Base-by-base conservation (phyloP, 2,113 vertebrate species). In the Megaceryle maxima region DNA sequence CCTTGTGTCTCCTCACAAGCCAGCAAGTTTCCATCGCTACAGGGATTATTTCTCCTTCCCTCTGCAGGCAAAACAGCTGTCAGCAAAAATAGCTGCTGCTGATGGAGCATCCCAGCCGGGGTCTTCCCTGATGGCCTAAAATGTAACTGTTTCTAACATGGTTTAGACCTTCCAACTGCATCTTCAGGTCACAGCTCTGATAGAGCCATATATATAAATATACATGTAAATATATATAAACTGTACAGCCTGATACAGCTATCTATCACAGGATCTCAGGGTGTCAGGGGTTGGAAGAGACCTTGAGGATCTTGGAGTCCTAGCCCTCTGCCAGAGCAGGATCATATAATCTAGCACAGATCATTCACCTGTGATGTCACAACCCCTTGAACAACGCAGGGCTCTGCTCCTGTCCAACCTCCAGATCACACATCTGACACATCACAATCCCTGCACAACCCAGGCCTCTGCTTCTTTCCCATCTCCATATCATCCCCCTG, bases 1-100 rank as follows among this genome's bases (percentile, higher is more conserved):
- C 55, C 44, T 69, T 0, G 0, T 9, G 25, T 41, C 37, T 73
- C 59, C 21, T 56, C 6, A 0, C 0, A 0, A 69, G 35, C 78
- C 70, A 57, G 48, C 7, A 11, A 22, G 11, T 18, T 48, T 50
- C n/a, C 33, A 8, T 28, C 3, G 1, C 63, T 64, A 20, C 44
- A 37, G 20, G 29, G 35, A 50, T 29, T 39, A 51, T 6, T 66
- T 46, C 70, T 69, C 41, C 37, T 41, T 90, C 74, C 57, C 72
- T 90, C 48, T 20, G 51, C 5, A 9, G 44, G 28, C 35, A 94
- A 29, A 25, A 31, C n/a, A 37, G 53, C 35, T 16, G 8, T n/a
- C 82, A 55, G 68, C 91, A 77, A 66, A 83, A 83, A 22, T 0
- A 70, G 46, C 46, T 46, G 26, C 20, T 78, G 50, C 64, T 92